Evolutionary conservation across 2,113 vertebrate species (phyloP).

Genomic region (Ellobius talpinus): DNA sequence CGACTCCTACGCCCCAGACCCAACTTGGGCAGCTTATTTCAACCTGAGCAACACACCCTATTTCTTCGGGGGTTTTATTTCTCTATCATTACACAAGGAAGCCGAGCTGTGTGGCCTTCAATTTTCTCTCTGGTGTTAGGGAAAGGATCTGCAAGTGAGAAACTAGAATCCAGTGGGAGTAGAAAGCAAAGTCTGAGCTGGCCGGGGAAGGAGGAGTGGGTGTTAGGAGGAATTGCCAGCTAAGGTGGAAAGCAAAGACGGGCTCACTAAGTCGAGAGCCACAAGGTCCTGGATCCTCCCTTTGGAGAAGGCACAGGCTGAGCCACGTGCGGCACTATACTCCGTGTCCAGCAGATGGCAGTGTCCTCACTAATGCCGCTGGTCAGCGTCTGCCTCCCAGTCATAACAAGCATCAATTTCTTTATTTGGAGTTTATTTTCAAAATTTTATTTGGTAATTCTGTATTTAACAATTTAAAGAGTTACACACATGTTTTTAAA

Average conservation of each 20-base stretch:
- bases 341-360: constrained; percentile 57
- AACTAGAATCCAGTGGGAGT: neutral
- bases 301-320: neutral
- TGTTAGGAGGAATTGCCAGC: neutral
- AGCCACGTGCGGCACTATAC: neutral
- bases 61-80: neutral
- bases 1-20: no score
- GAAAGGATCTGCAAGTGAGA: neutral
- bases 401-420: neutral
- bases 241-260: neutral
- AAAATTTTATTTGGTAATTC: neutral
- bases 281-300: neutral
- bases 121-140: neutral
- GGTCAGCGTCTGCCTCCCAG: neutral
- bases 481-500: neutral
- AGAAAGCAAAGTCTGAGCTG: neutral
- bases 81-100: neutral
- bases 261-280: neutral
- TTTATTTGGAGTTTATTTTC: neutral
- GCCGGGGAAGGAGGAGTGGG: neutral
- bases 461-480: neutral
- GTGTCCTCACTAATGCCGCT: neutral
- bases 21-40: neutral
- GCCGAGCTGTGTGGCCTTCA: neutral
- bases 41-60: neutral